phyloP scores from a whole-genome alignment of 2,888 invertebrate species.

The Cenopis cana region DNA sequence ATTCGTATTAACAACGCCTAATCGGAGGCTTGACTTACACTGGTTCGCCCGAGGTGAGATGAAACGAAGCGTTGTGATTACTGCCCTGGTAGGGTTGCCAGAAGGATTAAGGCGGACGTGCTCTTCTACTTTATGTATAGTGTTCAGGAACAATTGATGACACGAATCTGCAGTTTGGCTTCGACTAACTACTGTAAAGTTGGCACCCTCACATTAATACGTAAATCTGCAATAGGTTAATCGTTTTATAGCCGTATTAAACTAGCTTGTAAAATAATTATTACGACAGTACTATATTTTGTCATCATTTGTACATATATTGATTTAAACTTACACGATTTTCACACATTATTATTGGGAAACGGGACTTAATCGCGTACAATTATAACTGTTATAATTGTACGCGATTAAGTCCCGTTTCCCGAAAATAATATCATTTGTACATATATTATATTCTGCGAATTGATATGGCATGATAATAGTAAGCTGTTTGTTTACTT shows the following conservation, averaged over 20 bases:
- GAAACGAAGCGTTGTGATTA: not conserved
- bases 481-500: no score
- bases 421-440: no score
- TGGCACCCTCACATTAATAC: not conserved
- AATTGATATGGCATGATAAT: not conserved
- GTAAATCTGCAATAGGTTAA: not conserved
- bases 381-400: no score
- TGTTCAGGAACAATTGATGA: slow-evolving; percentile 39
- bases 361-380: no score
- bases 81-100: slow-evolving; percentile 33
- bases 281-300: not conserved
- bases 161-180: slow-evolving; percentile 11
- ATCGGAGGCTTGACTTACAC: not conserved
- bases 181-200: not conserved
- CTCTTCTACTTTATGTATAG: slow-evolving; percentile 30
- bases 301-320: no score
- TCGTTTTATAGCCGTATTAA: not conserved
- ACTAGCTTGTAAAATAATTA: not conserved
- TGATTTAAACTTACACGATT: no score
- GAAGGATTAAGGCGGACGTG: slow-evolving; percentile 37
- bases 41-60: not conserved
- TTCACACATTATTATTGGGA: no score
- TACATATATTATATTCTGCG: no score
- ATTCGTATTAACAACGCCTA: not conserved
- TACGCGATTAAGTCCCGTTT: no score